phyloP scores from a whole-genome alignment of 2,113 vertebrate species.

The Caretta caretta region DNA sequence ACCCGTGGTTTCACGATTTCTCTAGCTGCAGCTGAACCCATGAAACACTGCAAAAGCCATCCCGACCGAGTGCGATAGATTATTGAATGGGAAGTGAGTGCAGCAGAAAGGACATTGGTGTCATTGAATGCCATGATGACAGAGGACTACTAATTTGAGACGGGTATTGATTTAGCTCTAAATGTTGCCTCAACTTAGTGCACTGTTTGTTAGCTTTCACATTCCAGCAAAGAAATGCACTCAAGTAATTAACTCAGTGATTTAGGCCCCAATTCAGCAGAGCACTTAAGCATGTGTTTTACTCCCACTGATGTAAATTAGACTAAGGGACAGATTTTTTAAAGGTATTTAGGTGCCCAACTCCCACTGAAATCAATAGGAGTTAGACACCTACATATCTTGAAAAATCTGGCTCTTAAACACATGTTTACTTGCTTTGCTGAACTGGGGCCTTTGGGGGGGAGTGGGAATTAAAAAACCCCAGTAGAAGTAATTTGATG shows the following conservation, averaged over 20 bases:
- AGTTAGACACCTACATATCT: not conserved
- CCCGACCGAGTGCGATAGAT: not conserved
- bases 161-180: not conserved
- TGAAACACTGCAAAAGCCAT: not conserved
- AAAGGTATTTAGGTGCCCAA: not conserved
- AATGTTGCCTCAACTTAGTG: not conserved
- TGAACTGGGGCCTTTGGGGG: not conserved
- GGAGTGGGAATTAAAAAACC: not conserved
- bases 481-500: not conserved
- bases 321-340: not conserved
- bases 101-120: fast-evolving
- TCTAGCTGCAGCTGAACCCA: not conserved
- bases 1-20: not conserved
- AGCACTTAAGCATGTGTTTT: conserved; percentile 47
- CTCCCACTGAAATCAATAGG: not conserved
- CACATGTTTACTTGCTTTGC: not conserved
- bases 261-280: conserved; percentile 46
- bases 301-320: conserved; percentile 52
- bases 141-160: fast-evolving
- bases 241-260: conserved; percentile 62
- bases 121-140: fast-evolving
- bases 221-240: conserved; percentile 33
- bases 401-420: not conserved
- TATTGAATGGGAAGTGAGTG: fast-evolving
- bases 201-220: conserved; percentile 10